Base-by-base conservation (phyloP, 2,888 invertebrate genomes). In the Scaptomyza parva region DNA sequence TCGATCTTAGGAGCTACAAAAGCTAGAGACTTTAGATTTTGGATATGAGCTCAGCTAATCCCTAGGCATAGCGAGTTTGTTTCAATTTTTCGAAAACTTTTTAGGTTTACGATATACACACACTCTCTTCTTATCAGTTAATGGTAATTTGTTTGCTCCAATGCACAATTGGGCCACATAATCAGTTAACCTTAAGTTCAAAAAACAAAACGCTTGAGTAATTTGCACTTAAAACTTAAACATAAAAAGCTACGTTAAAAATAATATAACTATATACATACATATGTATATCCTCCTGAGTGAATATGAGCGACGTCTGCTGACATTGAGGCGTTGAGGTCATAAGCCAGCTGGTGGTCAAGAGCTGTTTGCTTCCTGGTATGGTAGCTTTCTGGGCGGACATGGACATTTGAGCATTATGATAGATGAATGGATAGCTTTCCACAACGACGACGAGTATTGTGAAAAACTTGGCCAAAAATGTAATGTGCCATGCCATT, bases 401-500 rank as follows among this genome's bases (percentile, higher is more conserved):
- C 44, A 26, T 30, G 43, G 35, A 33, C 20, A 30, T 37, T 28
- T 58, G 66, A 58, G 59, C 64, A 70, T 61, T 41, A 55, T 66
- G 72, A 76, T 71, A 50, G 72, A 76, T 71, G 53, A 67, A 74
- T 71, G 57, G 39, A 71, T 71, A 45, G 58, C 20, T 57, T 40
- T 28, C 7, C 11, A n/a, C 30, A 54, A 33, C 5, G 30, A n/a
- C 33, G 58, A 17, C 9, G 17, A 9, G 30, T 12, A 43, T 70
- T 70, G 70, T 60, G 45, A 70, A 73, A 60, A 61, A 45, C 37
- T 33, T 62, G 71, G 62, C 70, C 63, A 74, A 64, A 66, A 62
- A 70, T 62, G 50, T 62, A 74, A 78, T 80, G 77, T 78, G 62
- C 68, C 78, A 62, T 80, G 81, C 77, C 74, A 77, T 69, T 60